Percentiles rank a stretch among this genome's conserved stretches.
phyloP scores from a whole-genome alignment of 2,797 vertebrate genomes.

The Prionace glauca region DNA sequence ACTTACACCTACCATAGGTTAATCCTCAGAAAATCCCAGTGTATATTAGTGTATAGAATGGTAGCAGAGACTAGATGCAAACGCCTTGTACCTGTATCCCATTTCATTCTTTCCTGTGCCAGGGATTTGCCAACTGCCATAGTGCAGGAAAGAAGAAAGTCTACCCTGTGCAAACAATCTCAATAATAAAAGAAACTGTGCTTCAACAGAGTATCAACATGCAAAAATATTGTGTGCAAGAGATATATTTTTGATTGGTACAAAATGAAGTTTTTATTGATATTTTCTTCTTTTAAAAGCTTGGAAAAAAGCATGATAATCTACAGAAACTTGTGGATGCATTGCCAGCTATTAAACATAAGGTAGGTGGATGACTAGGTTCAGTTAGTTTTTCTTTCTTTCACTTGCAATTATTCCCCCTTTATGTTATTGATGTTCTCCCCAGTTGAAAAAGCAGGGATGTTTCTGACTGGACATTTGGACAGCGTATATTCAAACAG shows the following conservation, averaged over 20 bases:
- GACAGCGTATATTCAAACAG: not conserved
- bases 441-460: not conserved
- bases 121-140: not conserved
- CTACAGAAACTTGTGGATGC: conserved; percentile 83
- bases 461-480: not conserved
- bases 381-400: not conserved
- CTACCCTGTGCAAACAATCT: not conserved
- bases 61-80: not conserved
- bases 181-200: not conserved
- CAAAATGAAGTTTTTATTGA: not conserved
- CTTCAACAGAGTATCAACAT: not conserved
- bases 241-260: not conserved
- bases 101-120: not conserved
- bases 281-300: conserved; percentile 52
- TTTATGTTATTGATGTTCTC: not conserved
- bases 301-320: conserved; percentile 73
- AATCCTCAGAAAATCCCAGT: not conserved
- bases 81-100: not conserved
- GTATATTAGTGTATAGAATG: not conserved
- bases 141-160: not conserved
- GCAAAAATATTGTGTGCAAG: not conserved
- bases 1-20: not conserved
- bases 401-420: not conserved
- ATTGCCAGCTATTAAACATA: conserved; percentile 79
- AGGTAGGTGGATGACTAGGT: conserved; percentile 58